These are phyloP conservation scores for Psylliodes chrysocephalus DNA, from an alignment of 2,888 invertebrate species.

Conservation along the genomic window DNA sequence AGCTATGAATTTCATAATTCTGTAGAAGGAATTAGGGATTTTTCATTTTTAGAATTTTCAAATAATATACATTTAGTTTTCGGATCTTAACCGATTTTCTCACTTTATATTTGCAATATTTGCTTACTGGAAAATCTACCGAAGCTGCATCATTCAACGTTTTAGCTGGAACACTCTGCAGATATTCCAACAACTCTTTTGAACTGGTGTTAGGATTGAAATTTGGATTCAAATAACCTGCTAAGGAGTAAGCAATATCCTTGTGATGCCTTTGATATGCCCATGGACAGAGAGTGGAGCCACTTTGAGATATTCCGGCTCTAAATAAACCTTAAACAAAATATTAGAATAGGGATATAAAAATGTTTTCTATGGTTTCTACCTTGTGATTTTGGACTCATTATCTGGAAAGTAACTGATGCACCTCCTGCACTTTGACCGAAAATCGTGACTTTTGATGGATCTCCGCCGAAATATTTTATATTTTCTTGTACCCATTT, in stretches of 20 bases:
- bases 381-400: slow-evolving; percentile 43
- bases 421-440: slow-evolving; percentile 51
- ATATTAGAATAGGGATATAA: too few species aligned
- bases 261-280: slow-evolving; percentile 55
- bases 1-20: too few species aligned
- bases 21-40: too few species aligned
- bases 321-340: slow-evolving; percentile 54
- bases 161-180: slow-evolving; percentile 45
- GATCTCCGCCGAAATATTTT: slow-evolving; percentile 50
- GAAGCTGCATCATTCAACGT: slow-evolving; percentile 32
- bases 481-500: slow-evolving; percentile 50
- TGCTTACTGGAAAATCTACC: background rate
- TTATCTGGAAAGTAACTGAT: slow-evolving; percentile 43
- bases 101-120: too few species aligned
- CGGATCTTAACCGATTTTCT: too few species aligned
- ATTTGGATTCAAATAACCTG: slow-evolving; percentile 49
- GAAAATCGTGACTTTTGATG: slow-evolving; percentile 46
- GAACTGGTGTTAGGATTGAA: slow-evolving; percentile 40
- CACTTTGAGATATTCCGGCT: slow-evolving; percentile 57
- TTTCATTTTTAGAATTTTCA: too few species aligned
- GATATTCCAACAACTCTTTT: slow-evolving; percentile 42
- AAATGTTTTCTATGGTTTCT: background rate
- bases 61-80: too few species aligned
- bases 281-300: slow-evolving; percentile 58
- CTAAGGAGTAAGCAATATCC: slow-evolving; percentile 49